Percentiles rank a stretch among this genome's conserved stretches.
Conservation (phyloP, 1,140 invertebrate species). For the Drosophila persimilis region DNA sequence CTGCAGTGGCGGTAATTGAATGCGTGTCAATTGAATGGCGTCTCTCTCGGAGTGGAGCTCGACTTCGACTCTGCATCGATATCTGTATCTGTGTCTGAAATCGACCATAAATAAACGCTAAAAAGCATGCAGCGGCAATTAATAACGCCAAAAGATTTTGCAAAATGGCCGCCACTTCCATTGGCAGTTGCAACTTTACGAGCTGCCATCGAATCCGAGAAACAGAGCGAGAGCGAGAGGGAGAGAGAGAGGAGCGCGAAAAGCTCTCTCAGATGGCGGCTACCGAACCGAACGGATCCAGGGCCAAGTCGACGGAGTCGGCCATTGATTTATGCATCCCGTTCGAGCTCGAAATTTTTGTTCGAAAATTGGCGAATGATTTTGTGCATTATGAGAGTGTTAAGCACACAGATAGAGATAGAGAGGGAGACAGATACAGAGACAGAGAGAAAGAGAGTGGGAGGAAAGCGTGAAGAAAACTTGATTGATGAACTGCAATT, state of each 20-base stretch:
- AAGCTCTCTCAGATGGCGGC: conserved; percentile 4
- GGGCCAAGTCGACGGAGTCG: conserved; percentile 10
- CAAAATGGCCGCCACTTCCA: conserved; percentile 66
- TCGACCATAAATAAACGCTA: conserved; percentile 62
- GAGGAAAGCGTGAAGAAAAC: conserved; percentile 11
- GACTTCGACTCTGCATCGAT: conserved; percentile 9
- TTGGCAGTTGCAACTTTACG: conserved; percentile 62
- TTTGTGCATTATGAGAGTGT: conserved; percentile 25
- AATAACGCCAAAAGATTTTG: conserved; percentile 56
- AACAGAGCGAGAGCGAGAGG: neutral
- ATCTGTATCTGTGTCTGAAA: conserved; percentile 38
- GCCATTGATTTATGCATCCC: conserved; percentile 62
- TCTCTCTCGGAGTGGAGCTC: conserved; percentile 18
- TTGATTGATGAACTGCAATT: conserved; percentile 73
- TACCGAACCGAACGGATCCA: conserved; percentile 16
- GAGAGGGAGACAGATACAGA: neutral
- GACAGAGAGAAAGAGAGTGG: neutral
- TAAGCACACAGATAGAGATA: neutral
- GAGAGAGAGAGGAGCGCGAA: neutral
- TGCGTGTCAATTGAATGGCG: conserved; percentile 69
- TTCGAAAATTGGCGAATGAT: conserved; percentile 38
- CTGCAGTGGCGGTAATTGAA: conserved; percentile 61
- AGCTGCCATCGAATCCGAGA: conserved; percentile 7
- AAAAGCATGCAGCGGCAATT: conserved; percentile 62
- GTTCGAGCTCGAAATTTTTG: conserved; percentile 14